Evolutionary conservation across 2,113 vertebrate species (phyloP), one percentile per base, ranked within the genome.

Genomic region (Pongo abelii): DNA sequence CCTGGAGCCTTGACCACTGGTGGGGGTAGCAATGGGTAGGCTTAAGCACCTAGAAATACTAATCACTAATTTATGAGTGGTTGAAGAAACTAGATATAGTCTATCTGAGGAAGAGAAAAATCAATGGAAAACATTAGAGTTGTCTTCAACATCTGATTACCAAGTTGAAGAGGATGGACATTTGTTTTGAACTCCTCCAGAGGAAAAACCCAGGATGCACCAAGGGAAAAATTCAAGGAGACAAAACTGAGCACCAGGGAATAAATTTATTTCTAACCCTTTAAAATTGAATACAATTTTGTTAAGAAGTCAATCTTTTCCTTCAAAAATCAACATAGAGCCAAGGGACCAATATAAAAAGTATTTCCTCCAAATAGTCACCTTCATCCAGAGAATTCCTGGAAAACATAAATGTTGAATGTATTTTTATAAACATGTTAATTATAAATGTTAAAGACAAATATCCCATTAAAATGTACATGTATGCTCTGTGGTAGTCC

Each of bases 401-500:
- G 20, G 46, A 93, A 96, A 84, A 84, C 20, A 84, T 3, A 84
- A 46, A 95, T 23, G 5, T 57, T 84, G 40, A 50, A 27, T 72
- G 2, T 35, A 50, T 22, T 85, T 94, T 75, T 78, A 5, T 61
- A 81, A 94, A 72, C 23, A 35, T 23, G 50, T 48, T 97, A 12
- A 90, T 92, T 72, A 48, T 22, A 96, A 87, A 40, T 80, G 30
- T 75, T 67, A 86, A 72, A 75, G 32, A 74, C 46, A 93, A 90
- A 93, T 91, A 72, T 93, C 78, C 43, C 22, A 14, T 90, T 35
- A 89, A 93, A 87, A 75, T 69, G 7, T 5, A 85, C 70, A 87
- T 69, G 43, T 85, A 23, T 48, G 32, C 27, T 74, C 14, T 46
- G 8, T 1, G 8, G 13, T 27, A 13, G 11, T 30, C 2, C 2